phyloP scores from a whole-genome alignment of 2,113 vertebrate species.

The Acrocephalus kingi region DNA sequence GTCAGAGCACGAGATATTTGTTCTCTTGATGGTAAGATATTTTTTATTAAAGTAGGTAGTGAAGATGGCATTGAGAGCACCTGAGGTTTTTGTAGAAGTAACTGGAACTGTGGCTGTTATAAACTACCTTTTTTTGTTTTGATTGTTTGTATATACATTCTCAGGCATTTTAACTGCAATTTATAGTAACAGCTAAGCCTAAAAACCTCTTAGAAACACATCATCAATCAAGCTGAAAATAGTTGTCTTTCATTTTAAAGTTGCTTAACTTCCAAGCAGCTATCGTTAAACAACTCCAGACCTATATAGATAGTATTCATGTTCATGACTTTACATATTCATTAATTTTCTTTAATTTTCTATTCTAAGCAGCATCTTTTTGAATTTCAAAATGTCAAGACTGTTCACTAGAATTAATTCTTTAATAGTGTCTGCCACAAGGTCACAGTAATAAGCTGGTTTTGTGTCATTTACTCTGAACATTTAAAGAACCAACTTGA shows the following conservation, averaged over 20 bases:
- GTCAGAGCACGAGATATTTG: neutral
- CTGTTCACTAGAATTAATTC: neutral
- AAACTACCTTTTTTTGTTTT: neutral
- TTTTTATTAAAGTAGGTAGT: neutral
- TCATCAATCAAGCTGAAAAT: neutral
- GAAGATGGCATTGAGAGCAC: neutral
- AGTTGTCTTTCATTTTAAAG: neutral
- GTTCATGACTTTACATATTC: neutral
- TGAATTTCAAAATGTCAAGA: conserved; percentile 14
- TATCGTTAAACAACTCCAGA: neutral
- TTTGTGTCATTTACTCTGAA: neutral
- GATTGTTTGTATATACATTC: neutral
- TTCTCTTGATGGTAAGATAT: neutral
- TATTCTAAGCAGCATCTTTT: neutral
- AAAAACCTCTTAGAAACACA: neutral
- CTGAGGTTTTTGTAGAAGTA: neutral
- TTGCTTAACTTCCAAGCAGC: neutral
- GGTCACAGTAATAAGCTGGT: neutral
- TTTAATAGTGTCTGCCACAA: neutral
- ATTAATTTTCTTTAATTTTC: neutral
- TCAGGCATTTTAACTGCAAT: neutral
- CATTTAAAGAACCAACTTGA: neutral
- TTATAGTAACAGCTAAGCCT: neutral
- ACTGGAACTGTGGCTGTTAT: neutral
- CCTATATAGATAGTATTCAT: neutral